Evolutionary conservation across 2,888 invertebrate species (phyloP).

Genomic region (Drosophila limbata): DNA sequence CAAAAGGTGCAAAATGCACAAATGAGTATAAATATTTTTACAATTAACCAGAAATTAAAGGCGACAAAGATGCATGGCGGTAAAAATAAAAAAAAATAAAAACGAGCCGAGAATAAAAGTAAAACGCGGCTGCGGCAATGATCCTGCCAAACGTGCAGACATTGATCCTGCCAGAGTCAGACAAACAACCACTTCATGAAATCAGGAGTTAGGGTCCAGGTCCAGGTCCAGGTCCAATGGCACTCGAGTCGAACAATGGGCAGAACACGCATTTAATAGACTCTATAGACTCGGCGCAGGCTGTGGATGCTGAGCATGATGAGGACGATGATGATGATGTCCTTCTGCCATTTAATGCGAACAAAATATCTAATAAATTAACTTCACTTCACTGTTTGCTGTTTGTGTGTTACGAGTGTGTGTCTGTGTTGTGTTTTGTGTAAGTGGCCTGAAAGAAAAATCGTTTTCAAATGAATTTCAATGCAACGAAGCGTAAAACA

Average conservation of each 20-base stretch:
- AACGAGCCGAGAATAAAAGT: slow-evolving; percentile 10
- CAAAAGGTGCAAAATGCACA: slow-evolving; percentile 83
- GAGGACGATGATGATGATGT: slow-evolving; percentile 71
- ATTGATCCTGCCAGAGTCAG: slow-evolving; percentile 65
- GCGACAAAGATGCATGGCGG: slow-evolving; percentile 71
- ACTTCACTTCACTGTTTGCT: slow-evolving; percentile 76
- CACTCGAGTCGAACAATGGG: slow-evolving; percentile 74
- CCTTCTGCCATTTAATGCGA: slow-evolving; percentile 78
- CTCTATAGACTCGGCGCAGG: slow-evolving; percentile 75
- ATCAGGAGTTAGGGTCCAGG: slow-evolving; percentile 50
- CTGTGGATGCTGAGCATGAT: slow-evolving; percentile 44
- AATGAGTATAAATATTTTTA: slow-evolving; percentile 85
- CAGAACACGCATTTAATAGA: slow-evolving; percentile 80
- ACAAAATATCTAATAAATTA: slow-evolving; percentile 84
- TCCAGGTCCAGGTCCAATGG: slow-evolving; percentile 33
- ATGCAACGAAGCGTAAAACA: slow-evolving; percentile 85
- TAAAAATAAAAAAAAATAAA: slow-evolving; percentile 22
- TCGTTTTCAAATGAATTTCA: slow-evolving; percentile 85
- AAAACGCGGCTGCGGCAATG: slow-evolving; percentile 58
- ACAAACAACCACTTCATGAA: slow-evolving; percentile 70
- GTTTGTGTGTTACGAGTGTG: slow-evolving; percentile 34
- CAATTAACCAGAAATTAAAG: slow-evolving; percentile 84
- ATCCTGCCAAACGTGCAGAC: slow-evolving; percentile 24
- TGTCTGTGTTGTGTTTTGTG: slow-evolving; percentile 68
- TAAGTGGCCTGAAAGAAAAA: slow-evolving; percentile 80